These are phyloP conservation scores for Chiloscyllium plagiosum DNA, from an alignment of 2,113 vertebrate species.

Conservation along the genomic window DNA sequence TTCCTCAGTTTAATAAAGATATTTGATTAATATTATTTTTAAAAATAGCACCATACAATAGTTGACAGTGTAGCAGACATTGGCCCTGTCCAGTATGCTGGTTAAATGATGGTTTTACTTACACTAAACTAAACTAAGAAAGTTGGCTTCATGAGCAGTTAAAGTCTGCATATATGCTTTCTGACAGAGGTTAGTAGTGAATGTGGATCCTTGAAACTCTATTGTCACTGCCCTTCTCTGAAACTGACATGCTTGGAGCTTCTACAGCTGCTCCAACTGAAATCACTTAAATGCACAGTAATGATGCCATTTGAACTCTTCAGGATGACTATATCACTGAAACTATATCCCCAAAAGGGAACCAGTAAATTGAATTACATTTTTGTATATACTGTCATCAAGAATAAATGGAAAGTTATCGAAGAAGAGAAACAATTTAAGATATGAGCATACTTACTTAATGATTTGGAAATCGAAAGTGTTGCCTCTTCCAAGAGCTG, in stretches of 20 bases:
- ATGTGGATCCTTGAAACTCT: neutral
- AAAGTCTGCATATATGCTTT: neutral
- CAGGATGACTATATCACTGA: neutral
- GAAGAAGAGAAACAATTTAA: neutral
- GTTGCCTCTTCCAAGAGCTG: conserved; percentile 89
- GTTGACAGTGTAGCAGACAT: neutral
- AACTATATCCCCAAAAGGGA: neutral
- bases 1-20: neutral
- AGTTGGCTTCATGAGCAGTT: neutral
- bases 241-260: neutral
- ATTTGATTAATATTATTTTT: neutral
- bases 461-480: conserved; percentile 75
- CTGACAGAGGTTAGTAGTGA: neutral
- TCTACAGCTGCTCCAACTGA: neutral
- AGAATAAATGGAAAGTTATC: conserved; percentile 3
- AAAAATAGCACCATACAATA: neutral
- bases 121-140: neutral
- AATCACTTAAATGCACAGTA: neutral
- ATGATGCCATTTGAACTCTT: neutral
- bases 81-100: neutral
- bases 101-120: neutral
- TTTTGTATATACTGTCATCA: conserved; percentile 27
- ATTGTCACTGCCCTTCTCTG: neutral
- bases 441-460: conserved; percentile 65
- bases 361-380: neutral